These are phyloP conservation scores for Drosophila lini DNA, from an alignment of 1,140 invertebrate species.

Conservation along the genomic window DNA sequence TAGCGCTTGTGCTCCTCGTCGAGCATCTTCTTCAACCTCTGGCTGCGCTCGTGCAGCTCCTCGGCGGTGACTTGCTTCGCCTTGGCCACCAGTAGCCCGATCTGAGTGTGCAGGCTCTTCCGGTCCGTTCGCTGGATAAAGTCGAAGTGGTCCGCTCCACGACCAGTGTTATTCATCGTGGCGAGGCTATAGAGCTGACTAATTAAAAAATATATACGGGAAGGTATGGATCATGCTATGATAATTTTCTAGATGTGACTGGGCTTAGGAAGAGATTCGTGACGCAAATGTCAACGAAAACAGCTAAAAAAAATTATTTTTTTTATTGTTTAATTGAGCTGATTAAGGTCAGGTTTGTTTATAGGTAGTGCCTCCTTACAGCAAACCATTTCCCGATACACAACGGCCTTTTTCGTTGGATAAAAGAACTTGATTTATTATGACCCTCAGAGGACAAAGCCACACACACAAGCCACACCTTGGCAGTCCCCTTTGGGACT, in stretches of 20 bases:
- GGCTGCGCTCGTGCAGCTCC: constrained; percentile 58
- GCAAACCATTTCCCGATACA: background rate
- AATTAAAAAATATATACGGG: constrained; percentile 10
- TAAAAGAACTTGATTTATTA: constrained; percentile 6
- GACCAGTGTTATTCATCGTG: constrained; percentile 54
- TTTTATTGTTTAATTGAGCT: too few species aligned
- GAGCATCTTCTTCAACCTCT: constrained; percentile 49
- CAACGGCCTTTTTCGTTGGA: background rate
- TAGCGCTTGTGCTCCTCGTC: constrained; percentile 70
- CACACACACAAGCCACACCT: background rate
- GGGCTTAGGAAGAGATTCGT: background rate
- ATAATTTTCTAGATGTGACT: constrained; percentile 9
- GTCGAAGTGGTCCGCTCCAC: constrained; percentile 58
- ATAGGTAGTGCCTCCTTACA: background rate
- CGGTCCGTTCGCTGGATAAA: constrained; percentile 72
- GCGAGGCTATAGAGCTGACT: background rate
- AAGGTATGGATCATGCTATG: constrained; percentile 12
- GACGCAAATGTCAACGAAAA: constrained; percentile 2
- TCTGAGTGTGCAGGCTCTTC: constrained; percentile 68
- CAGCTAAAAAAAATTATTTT: background rate
- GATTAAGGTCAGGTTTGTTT: background rate
- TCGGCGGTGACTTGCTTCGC: constrained; percentile 50
- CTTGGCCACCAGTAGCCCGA: constrained; percentile 63
- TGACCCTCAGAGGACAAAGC: background rate
- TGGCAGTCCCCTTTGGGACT: background rate